These are phyloP conservation scores for Chaetophractus vellerosus DNA, from an alignment of 2,797 vertebrate genomes.

Conservation along the genomic window DNA sequence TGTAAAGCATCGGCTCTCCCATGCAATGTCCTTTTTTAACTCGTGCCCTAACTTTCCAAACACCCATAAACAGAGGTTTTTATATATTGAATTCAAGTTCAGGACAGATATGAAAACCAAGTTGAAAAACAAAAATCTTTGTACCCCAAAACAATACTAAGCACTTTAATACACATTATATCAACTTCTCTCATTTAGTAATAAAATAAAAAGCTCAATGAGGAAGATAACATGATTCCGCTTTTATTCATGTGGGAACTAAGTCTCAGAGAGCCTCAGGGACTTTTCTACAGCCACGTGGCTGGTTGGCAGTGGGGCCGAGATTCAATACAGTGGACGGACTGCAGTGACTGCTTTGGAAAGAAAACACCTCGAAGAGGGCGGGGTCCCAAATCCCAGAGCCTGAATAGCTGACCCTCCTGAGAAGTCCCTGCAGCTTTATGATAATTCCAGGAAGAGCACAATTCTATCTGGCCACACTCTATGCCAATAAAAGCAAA, in stretches of 20 bases:
- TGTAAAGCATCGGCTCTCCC: neutral
- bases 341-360: neutral
- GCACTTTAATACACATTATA: neutral
- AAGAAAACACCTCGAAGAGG: neutral
- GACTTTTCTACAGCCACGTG: neutral
- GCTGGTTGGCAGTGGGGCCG: neutral
- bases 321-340: neutral
- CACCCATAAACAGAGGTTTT: slow-evolving; percentile 8
- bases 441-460: neutral
- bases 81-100: neutral
- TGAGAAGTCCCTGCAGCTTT: neutral
- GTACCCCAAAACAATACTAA: neutral
- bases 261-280: neutral
- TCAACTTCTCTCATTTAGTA: neutral
- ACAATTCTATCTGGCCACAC: neutral
- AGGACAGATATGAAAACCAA: neutral
- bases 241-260: neutral
- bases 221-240: neutral
- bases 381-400: neutral
- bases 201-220: neutral
- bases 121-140: neutral
- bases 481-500: neutral
- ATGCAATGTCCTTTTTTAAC: neutral
- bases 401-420: neutral
- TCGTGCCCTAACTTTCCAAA: neutral